Percentiles rank a stretch among this genome's conserved stretches.
phyloP scores from a whole-genome alignment of 1,140 invertebrate genomes.

The Druon quercuslanigerum region DNA sequence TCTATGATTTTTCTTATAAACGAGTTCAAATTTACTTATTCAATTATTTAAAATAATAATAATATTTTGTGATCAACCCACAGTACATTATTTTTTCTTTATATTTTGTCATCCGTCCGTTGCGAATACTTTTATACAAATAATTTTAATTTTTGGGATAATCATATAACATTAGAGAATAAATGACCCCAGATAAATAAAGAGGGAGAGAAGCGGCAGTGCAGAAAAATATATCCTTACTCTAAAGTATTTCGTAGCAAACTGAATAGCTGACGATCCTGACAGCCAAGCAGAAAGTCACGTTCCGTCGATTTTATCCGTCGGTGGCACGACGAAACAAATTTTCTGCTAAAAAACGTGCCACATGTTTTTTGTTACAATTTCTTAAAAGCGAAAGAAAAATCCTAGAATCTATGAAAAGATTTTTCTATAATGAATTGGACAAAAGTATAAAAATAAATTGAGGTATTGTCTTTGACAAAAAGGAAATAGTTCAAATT shows the following conservation, averaged over 20 bases:
- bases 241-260: neutral
- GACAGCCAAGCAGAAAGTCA: slow-evolving; percentile 58
- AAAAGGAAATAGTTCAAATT: no score
- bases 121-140: no score
- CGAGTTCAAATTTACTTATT: no score
- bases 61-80: no score
- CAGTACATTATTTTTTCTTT: no score
- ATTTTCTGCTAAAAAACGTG: slow-evolving; percentile 55
- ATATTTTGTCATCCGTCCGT: no score
- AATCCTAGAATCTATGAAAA: neutral
- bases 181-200: slow-evolving; percentile 16
- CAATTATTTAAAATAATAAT: no score
- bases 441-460: no score
- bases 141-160: no score
- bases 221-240: slow-evolving; percentile 24
- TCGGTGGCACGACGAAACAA: slow-evolving; percentile 51
- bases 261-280: slow-evolving; percentile 27
- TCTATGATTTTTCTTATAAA: no score
- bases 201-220: neutral
- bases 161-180: neutral
- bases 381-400: neutral
- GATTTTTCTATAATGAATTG: neutral
- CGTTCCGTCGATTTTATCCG: slow-evolving; percentile 57
- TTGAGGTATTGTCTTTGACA: no score
- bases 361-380: slow-evolving; percentile 31